Evolutionary conservation across 53 echinoderm and acorn worm species (phyloP).

Genomic region (Paelopatides confundens): DNA sequence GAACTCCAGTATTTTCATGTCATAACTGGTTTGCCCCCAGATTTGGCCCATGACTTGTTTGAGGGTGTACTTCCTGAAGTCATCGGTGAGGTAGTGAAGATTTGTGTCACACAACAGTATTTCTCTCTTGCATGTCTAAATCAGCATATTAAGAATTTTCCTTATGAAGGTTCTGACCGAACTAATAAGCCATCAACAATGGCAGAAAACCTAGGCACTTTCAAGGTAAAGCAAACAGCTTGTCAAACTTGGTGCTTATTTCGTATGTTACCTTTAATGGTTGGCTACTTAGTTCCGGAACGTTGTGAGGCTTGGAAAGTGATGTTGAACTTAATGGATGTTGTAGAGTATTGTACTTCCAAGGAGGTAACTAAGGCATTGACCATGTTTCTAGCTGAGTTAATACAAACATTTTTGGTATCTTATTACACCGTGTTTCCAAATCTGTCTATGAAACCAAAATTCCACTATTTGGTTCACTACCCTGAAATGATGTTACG

Average conservation of each 20-base stretch:
- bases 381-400: background rate
- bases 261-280: constrained; percentile 33
- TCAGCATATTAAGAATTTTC: background rate
- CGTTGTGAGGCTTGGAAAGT: background rate
- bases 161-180: constrained; percentile 35
- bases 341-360: constrained; percentile 10
- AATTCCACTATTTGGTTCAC: constrained; percentile 43
- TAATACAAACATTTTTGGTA: background rate
- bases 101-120: background rate
- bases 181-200: constrained; percentile 15
- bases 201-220: background rate
- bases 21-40: background rate
- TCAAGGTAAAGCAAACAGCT: constrained; percentile 10
- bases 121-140: background rate
- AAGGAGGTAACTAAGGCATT: background rate
- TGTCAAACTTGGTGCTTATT: constrained; percentile 29
- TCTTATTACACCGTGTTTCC: background rate
- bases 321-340: background rate
- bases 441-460: constrained; percentile 28
- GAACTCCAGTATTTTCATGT: background rate
- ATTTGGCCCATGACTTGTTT: background rate
- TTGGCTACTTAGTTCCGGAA: constrained; percentile 1
- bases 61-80: background rate
- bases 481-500: background rate
- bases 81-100: background rate